These are phyloP conservation scores for Microctenopoma lineatum DNA, from an alignment of 2,797 vertebrate genomes.

Conservation along the genomic window DNA sequence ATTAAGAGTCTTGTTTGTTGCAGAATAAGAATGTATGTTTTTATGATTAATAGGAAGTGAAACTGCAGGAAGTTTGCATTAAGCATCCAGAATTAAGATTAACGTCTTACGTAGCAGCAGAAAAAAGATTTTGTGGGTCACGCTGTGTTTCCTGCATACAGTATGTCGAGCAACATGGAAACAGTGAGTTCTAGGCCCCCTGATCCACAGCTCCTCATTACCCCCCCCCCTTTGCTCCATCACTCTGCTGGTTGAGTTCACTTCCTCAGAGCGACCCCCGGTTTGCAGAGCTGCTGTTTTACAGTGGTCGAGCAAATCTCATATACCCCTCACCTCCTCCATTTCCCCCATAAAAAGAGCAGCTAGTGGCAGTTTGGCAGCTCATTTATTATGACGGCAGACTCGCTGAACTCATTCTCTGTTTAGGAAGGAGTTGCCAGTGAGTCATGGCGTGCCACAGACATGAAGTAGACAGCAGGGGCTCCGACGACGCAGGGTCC, in stretches of 20 bases:
- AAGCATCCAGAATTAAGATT: not conserved
- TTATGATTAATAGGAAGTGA: not conserved
- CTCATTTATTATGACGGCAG: constrained; percentile 79
- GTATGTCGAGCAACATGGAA: constrained; percentile 20
- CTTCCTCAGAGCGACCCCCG: constrained; percentile 67
- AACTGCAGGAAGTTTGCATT: constrained; percentile 1
- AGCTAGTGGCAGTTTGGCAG: constrained; percentile 72
- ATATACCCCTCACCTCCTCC: constrained; percentile 19
- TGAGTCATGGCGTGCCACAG: constrained; percentile 72
- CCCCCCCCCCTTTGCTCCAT: not conserved
- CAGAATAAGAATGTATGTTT: constrained; percentile 10
- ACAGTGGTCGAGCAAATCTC: constrained; percentile 59
- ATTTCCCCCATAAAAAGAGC: constrained; percentile 58
- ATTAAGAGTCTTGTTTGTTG: constrained; percentile 1
- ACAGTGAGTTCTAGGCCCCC: constrained; percentile 28
- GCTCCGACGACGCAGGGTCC: constrained; percentile 51
- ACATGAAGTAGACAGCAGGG: constrained; percentile 68
- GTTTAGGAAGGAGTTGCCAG: constrained; percentile 67
- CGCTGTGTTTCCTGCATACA: constrained; percentile 32
- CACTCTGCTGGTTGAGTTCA: constrained; percentile 67
- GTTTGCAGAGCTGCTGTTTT: constrained; percentile 58
- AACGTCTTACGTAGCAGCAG: constrained; percentile 4
- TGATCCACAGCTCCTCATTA: constrained; percentile 2
- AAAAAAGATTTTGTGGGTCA: constrained; percentile 28
- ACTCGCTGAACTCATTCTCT: constrained; percentile 67